Base-by-base conservation (phyloP, 2,888 invertebrate species). In the Agrotis puta region DNA sequence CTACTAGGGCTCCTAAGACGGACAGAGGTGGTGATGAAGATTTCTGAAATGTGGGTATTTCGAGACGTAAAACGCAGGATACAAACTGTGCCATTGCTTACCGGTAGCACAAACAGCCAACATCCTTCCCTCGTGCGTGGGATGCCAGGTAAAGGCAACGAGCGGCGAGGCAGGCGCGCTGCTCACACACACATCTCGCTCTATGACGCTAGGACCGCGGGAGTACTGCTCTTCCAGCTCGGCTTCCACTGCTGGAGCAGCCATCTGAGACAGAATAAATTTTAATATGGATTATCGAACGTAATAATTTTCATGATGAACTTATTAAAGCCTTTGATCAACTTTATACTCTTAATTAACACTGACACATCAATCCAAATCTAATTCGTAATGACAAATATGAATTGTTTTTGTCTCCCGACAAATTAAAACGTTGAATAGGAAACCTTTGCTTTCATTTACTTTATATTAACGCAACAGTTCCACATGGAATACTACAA, bases 91-190 rank as follows among this genome's bases (percentile, higher is more conserved):
- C 39, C 39, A 39, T 39, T 39, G 9, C 39, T 33, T 20, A 85
- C 84, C 84, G 0, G 76, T 94, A 2, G 96, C 88, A n/a, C 97
- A 95, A 61, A 98, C 97, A 0, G 97, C 97, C 64, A 98, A 94
- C 81, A 98, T 94, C 47, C 98, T 94, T 88, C 98, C 98, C 91
- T 98, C 98, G 88, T 98, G 97, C 6, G 96, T 96, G 2, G 98
- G 98, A 94, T 99, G 99, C 98, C 99, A 99, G 48, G 98, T 97
- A 92, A 98, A 98, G 74, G 98, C 98, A 14, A 97, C 97, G 18
- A 98, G 88, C 74, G 89, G 78, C 97, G 87, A 80, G 67, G 85
- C 71, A 6, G 84, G 75, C 48, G 92, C 89, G 16, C 93, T 92
- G 59, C 93, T 93, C 3, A 96, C 95, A 47, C 90, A 88, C 79